Evolutionary conservation across 2,888 invertebrate species (phyloP).

Genomic region (Eledone cirrhosa): DNA sequence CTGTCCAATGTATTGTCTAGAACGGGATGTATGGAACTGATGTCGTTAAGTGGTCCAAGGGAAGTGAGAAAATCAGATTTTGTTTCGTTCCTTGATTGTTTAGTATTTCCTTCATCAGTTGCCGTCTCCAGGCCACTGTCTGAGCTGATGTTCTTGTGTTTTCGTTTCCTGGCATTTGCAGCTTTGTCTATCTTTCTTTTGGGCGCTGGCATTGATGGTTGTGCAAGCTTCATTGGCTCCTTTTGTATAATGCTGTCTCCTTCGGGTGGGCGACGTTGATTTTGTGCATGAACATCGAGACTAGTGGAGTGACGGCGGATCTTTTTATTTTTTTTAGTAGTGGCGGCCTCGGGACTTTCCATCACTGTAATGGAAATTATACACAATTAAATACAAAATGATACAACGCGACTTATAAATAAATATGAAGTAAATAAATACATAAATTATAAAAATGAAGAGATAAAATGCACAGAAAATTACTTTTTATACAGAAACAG

Average conservation of each 20-base stretch:
- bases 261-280: constrained; percentile 50
- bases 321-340: constrained; percentile 36
- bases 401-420: too few relatives aligned
- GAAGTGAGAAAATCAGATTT: constrained; percentile 32
- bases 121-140: constrained; percentile 11
- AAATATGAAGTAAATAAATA: too few relatives aligned
- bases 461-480: too few relatives aligned
- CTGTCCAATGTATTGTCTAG: constrained; percentile 47
- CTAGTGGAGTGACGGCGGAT: constrained; percentile 23
- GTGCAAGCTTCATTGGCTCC: constrained; percentile 37
- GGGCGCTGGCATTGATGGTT: constrained; percentile 1
- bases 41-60: constrained; percentile 55
- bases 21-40: constrained; percentile 54
- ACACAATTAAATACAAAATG: too few relatives aligned
- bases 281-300: constrained; percentile 25
- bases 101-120: constrained; percentile 7
- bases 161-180: constrained; percentile 18
- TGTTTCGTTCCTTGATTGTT: neutral
- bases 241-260: constrained; percentile 51
- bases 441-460: too few relatives aligned
- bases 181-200: constrained; percentile 28
- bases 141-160: constrained; percentile 14
- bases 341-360: constrained; percentile 17
- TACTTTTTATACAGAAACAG: too few relatives aligned
- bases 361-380: neutral